Base-by-base conservation (phyloP, 2,113 vertebrate genomes). In the Amphiprion ocellaris region DNA sequence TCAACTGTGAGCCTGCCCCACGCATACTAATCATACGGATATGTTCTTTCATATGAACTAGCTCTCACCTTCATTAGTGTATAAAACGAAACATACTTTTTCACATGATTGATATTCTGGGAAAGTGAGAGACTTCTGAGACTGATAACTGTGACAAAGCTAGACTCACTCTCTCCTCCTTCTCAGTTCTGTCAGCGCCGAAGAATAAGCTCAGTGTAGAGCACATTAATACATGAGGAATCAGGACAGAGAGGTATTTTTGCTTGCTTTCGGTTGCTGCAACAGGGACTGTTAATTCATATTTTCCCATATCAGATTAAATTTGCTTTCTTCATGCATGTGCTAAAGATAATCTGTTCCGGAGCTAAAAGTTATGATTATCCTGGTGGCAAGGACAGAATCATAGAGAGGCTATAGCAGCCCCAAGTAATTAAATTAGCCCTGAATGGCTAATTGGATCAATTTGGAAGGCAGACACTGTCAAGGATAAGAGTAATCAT, bases 401-500 rank as follows among this genome's bases (percentile, higher is more conserved):
- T 87, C 89, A 84, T 92, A 81, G 90, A 86, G 90, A 82, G 84
- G 83, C 89, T 84, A 79, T 75, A 85, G 86, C 87, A 87, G 86
- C 83, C 81, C 81, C 68, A 54, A 87, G 86, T 93, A 92, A 94
- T 92, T 90, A 89, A 92, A 93, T 94, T 92, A 94, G 82, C 89
- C 89, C 86, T 84, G 81, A 93, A 91, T 88, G 84, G 90, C 92
- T 94, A 94, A 93, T 94, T 94, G 93, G 91, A 94, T 94, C 91
- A 90, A 90, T 93, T 92, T 93, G 79, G 89, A 89, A 92, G 87
- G 90, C 90, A 93, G 92, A 90, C 90, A 90, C 91, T 94, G 90
- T 93, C 91, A 93, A 92, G 90, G 93, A 93, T 94, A 94, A 92
- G 90, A 90, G 91, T 90, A 94, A 94, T 94, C 90, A 91, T 92